Conservation (phyloP, 1,140 invertebrate species). For the Tribolium madens region DNA sequence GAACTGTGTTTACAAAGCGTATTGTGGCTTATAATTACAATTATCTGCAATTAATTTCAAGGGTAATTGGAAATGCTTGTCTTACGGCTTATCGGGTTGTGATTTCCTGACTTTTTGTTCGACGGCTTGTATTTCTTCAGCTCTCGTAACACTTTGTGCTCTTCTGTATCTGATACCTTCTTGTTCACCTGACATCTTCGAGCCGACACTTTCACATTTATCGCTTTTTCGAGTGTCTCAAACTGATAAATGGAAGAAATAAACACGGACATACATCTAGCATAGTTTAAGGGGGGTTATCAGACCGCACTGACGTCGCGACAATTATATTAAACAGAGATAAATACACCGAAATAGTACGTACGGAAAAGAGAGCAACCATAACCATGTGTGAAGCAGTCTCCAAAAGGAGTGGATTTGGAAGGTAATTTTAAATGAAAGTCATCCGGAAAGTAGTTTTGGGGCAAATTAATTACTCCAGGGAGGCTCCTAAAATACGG, state of each 20-base stretch:
- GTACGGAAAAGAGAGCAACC: not conserved
- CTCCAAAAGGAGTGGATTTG: not conserved
- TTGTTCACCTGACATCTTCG: slow-evolving; percentile 61
- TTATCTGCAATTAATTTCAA: slow-evolving; percentile 43
- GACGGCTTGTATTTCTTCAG: slow-evolving; percentile 86
- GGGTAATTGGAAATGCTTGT: slow-evolving; percentile 39
- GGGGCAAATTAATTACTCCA: not conserved
- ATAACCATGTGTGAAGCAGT: not conserved
- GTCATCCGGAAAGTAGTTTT: not conserved
- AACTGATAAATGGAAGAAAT: slow-evolving; percentile 19
- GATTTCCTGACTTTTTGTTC: slow-evolving; percentile 81
- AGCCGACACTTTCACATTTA: slow-evolving; percentile 3
- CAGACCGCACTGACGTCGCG: not conserved
- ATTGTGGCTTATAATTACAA: too few relatives aligned
- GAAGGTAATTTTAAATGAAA: slow-evolving; percentile 3
- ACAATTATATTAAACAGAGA: slow-evolving; percentile 2
- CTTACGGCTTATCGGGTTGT: slow-evolving; percentile 93
- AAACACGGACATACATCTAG: slow-evolving; percentile 12
- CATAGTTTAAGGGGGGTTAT: slow-evolving; percentile 29
- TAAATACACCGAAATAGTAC: not conserved
- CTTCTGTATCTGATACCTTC: slow-evolving; percentile 71
- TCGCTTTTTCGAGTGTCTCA: slow-evolving; percentile 10
- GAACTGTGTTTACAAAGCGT: too few relatives aligned
- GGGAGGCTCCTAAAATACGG: not conserved
- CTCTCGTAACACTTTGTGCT: slow-evolving; percentile 86